Percentiles rank a stretch among this genome's conserved stretches.
These are phyloP conservation scores for Ditylenchus dipsaci DNA, from an alignment of 1,140 invertebrate genomes.

Conservation along the genomic window DNA sequence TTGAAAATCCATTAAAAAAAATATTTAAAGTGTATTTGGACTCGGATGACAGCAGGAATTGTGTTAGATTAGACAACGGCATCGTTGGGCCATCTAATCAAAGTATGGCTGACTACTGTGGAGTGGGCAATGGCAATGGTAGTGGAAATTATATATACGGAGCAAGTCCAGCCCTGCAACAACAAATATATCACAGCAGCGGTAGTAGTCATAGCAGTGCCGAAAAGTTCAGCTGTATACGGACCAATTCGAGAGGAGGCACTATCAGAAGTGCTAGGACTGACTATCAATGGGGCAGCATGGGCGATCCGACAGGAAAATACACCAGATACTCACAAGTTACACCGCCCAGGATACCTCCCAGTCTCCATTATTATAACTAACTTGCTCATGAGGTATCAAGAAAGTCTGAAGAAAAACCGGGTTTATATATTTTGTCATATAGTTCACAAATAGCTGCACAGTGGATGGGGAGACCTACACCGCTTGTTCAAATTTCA, in stretches of 20 bases:
- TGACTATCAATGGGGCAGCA: too few relatives aligned
- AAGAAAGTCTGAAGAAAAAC: too few relatives aligned
- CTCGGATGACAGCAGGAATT: slow-evolving; percentile 7
- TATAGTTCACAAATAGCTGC: too few relatives aligned
- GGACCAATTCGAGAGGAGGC: neutral
- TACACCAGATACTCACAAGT: slow-evolving; percentile 39
- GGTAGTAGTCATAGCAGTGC: neutral
- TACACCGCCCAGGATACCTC: slow-evolving; percentile 32
- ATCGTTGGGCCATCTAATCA: neutral
- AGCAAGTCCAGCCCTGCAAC: neutral
- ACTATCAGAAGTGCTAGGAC: neutral
- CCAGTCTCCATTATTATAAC: slow-evolving; percentile 31
- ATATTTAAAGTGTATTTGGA: slow-evolving; percentile 36
- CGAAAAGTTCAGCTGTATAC: neutral
- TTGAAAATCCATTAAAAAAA: neutral
- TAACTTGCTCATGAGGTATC: neutral
- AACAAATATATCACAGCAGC: neutral
- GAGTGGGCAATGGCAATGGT: neutral
- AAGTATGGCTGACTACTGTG: neutral
- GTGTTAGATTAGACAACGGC: neutral
- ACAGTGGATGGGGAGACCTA: too few relatives aligned
- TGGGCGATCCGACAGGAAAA: slow-evolving; percentile 1
- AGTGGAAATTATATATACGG: neutral
- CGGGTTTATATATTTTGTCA: too few relatives aligned
- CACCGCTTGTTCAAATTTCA: too few relatives aligned